Base-by-base conservation (phyloP, 64 coral and sea anemone species). In the Platygyra sinensis region DNA sequence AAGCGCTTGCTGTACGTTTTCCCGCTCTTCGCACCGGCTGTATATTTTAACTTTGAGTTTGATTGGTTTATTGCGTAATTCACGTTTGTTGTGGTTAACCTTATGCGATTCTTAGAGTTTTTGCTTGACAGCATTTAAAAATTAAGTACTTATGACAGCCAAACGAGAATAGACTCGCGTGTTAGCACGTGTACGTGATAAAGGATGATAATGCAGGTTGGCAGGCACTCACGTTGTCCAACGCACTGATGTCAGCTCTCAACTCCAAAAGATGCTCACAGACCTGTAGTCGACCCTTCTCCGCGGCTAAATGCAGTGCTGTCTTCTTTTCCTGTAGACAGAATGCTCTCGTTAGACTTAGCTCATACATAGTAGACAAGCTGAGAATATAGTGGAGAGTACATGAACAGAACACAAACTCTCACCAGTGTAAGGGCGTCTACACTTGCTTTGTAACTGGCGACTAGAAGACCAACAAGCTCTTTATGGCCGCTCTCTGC, bases 201-300 rank as follows among this genome's bases (percentile, higher is more conserved):
- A 30, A 24, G 30, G 30, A 5, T 17, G 59, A 89, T 15, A 6
- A 78, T 17, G 22, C 25, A n/a, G n/a, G n/a, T 27, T 14, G 46
- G 11, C 18, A 61, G 3, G 5, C 9, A 90, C 94, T 93, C 88
- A 99, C 97, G 61, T 96, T 99, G 62, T 99, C 97, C 12, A 95
- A 77, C 22, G 91, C 90, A 69, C 94, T 91, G 13, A 95, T 95
- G 73, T 99, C 94, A 15, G 91, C 97, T 65, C 89, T 90, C 13
- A 99, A 64, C 25, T 99, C 94, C 72, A 99, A 80, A 30, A 99
- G 89, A 62, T 93, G 94, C 57, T 96, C 87, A 87, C 97, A 99
- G 13, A 99, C 97, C 57, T 90, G 81, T 59, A 99, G 88, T 27
- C 84, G 82, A 62, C 97, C 97, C 52, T 91, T 93, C 16, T 95